Evolutionary conservation across 2,113 vertebrate species (phyloP), one percentile per base, ranked within the genome.

Genomic region (Mola mola): DNA sequence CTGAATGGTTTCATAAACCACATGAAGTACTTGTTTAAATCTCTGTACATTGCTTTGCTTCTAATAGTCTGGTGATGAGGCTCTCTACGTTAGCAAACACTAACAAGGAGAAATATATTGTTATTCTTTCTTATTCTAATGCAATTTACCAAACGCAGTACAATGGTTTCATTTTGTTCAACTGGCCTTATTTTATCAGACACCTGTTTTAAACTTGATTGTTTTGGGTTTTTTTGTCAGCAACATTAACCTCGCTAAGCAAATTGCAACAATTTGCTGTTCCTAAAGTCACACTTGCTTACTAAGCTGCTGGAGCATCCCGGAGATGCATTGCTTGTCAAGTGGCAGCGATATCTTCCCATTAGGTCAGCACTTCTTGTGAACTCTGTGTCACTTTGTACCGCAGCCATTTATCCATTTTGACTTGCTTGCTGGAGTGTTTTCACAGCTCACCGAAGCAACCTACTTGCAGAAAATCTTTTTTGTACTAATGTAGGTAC

Each of bases 391-490:
- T 44, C 60, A 51, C 41, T 78, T 58, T 44, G 8, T 50, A 10
- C 49, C 41, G 41, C 55, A 59, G 63, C 42, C 33, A 40, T 66
- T 65, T 37, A 41, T 42, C 16, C 22, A 29, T 34, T 41, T 58
- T 10, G 46, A 37, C 41, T 49, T 17, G 0, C 51, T 8, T 31
- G 43, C 29, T 66, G 1, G 31, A 79, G 71, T 22, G 3, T 40
- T 58, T 61, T 16, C 31, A 41, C 5, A 8, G 25, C 37, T 33
- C 29, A 44, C 20, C 10, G 42, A 67, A 62, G 46, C 28, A 41
- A 72, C 67, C 22, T 31, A 56, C 49, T 66, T 72, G 31, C 10
- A 41, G 19, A 36, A 69, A 57, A 31, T 28, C n/a, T 55, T 42
- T n/a, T 25, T 49, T 37, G n/a, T 21, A 43, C 66, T 70, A 75